Percentiles rank a stretch among this genome's conserved stretches.
Conservation (phyloP, 1,140 invertebrate species). For the Bombus haemorrhoidalis region DNA sequence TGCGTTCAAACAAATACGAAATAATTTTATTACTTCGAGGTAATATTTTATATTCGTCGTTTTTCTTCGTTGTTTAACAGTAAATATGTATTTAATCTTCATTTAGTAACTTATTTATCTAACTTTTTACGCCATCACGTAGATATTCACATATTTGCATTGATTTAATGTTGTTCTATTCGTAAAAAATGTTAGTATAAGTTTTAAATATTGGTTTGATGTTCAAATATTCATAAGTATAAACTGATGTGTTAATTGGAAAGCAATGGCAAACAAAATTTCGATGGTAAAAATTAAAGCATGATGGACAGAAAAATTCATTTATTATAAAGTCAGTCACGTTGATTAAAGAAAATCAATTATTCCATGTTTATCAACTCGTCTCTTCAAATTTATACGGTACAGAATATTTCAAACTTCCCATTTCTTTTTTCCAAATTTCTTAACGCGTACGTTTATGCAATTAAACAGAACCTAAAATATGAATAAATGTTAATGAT, state of each 20-base stretch:
- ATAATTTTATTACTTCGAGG: too few relatives aligned
- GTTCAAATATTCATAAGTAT: background rate
- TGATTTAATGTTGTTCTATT: too few relatives aligned
- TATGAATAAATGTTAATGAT: too few relatives aligned
- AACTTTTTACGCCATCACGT: too few relatives aligned
- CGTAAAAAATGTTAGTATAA: too few relatives aligned
- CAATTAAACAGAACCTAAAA: too few relatives aligned
- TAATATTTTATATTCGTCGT: too few relatives aligned
- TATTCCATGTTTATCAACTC: background rate
- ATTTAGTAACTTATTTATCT: too few relatives aligned
- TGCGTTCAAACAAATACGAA: too few relatives aligned
- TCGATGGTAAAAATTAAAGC: background rate
- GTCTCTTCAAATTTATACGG: background rate
- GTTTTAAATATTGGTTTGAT: conserved; percentile 11
- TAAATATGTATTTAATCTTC: too few relatives aligned
- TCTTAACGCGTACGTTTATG: background rate
- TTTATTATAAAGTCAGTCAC: background rate
- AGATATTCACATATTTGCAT: too few relatives aligned
- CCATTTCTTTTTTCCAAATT: background rate
- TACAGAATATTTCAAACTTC: background rate
- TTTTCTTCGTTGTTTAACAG: too few relatives aligned
- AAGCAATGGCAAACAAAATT: background rate
- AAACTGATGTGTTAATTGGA: background rate
- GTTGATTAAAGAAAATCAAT: background rate
- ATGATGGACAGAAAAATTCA: background rate